These are phyloP conservation scores for Periplaneta americana DNA, from an alignment of 1,140 invertebrate species.

Conservation along the genomic window DNA sequence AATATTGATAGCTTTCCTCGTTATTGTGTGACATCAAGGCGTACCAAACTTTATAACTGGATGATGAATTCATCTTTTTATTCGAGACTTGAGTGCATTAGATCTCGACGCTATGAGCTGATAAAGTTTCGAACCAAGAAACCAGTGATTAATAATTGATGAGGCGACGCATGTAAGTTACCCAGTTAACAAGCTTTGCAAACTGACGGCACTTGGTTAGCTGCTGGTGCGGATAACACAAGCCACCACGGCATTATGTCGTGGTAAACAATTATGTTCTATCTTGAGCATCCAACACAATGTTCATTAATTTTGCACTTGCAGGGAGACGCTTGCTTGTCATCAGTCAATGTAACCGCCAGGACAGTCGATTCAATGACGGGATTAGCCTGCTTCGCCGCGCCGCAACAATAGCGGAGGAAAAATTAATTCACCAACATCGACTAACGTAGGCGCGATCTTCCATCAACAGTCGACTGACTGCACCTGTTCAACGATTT, in stretches of 20 bases:
- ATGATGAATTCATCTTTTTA: no score
- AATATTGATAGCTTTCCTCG: no score
- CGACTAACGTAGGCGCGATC: no score
- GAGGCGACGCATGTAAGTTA: neutral
- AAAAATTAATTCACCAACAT: no score
- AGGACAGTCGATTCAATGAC: no score
- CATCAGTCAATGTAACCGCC: neutral
- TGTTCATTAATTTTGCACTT: neutral
- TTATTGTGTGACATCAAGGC: no score
- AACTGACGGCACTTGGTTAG: neutral
- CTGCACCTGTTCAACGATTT: no score
- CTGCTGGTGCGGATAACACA: neutral
- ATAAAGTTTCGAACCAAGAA: neutral
- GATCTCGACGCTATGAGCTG: neutral
- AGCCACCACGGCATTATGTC: neutral
- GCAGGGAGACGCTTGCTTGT: neutral
- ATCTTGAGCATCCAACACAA: neutral
- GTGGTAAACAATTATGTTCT: neutral
- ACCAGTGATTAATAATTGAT: neutral
- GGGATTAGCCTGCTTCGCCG: no score
- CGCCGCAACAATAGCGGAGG: no score
- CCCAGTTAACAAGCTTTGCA: neutral
- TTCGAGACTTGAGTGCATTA: no score
- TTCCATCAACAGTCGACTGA: no score
- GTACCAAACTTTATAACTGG: no score